Percentiles rank a stretch among this genome's conserved stretches.
phyloP scores from a whole-genome alignment of 2,113 vertebrate species.

The Halichoeres trimaculatus region DNA sequence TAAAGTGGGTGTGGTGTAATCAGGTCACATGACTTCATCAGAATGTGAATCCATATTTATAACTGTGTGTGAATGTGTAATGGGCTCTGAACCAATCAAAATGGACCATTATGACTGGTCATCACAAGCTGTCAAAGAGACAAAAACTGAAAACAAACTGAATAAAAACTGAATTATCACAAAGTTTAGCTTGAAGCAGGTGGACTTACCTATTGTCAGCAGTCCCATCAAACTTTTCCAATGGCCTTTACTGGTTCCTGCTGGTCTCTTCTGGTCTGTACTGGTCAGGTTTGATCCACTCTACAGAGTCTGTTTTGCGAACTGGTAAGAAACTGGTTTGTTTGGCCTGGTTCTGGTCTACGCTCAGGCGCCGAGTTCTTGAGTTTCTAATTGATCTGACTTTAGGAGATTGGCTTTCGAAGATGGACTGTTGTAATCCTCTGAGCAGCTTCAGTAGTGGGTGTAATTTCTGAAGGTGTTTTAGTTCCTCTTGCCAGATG shows the following conservation, averaged over 20 bases:
- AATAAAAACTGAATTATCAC: too few species aligned
- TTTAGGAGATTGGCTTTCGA: neutral
- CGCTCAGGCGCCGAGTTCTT: slow-evolving; percentile 15
- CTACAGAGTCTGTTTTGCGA: slow-evolving; percentile 1
- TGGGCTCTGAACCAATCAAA: too few species aligned
- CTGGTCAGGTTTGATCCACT: slow-evolving; percentile 4
- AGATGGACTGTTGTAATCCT: slow-evolving; percentile 27
- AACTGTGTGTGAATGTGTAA: too few species aligned
- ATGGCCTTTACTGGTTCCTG: slow-evolving; percentile 44
- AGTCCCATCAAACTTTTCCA: slow-evolving; percentile 79
- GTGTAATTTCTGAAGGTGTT: slow-evolving; percentile 6
- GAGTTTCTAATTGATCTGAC: neutral
- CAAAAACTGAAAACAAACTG: too few species aligned
- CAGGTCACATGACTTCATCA: too few species aligned
- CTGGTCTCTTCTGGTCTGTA: slow-evolving; percentile 48
- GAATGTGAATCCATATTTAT: too few species aligned
- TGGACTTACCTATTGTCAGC: slow-evolving; percentile 71
- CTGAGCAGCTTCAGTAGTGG: neutral
- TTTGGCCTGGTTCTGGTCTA: slow-evolving; percentile 24
- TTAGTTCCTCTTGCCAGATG: slow-evolving; percentile 7
- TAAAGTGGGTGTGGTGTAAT: too few species aligned
- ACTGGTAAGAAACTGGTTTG: slow-evolving; percentile 14
- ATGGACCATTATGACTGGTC: too few species aligned
- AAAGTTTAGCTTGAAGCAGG: neutral
- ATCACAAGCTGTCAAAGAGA: too few species aligned